These are phyloP conservation scores for Mamestra brassicae DNA, from an alignment of 2,888 invertebrate species.

Conservation along the genomic window DNA sequence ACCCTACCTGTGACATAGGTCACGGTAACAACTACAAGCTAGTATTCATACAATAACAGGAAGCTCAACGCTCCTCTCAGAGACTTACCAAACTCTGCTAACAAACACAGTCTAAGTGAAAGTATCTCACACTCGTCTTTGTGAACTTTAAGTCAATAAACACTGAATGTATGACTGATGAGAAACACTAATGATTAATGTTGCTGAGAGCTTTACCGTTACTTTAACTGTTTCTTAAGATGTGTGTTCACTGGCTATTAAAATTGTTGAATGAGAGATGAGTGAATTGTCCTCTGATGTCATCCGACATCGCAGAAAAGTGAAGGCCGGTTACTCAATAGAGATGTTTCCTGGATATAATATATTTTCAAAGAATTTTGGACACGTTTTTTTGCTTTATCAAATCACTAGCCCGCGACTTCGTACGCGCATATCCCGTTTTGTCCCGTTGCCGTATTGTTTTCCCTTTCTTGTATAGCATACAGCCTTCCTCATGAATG, in stretches of 20 bases:
- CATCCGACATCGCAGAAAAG: neutral
- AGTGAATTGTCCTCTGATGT: slow-evolving; percentile 3
- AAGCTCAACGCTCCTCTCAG: neutral
- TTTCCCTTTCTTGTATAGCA: no score
- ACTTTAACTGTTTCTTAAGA: slow-evolving; percentile 47
- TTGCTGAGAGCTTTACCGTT: slow-evolving; percentile 69
- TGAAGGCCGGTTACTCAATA: neutral
- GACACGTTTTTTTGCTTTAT: no score
- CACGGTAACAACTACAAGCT: neutral
- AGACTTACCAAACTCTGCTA: slow-evolving; percentile 21
- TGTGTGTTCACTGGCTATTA: slow-evolving; percentile 43
- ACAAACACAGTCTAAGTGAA: slow-evolving; percentile 58
- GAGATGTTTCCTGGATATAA: no score
- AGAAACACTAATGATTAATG: slow-evolving; percentile 73
- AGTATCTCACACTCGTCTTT: slow-evolving; percentile 61
- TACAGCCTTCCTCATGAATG: no score
- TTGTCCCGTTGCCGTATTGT: no score
- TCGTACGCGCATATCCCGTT: no score
- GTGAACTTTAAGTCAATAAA: slow-evolving; percentile 67
- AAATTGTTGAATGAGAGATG: slow-evolving; percentile 3
- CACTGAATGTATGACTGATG: slow-evolving; percentile 70
- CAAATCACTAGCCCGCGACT: no score
- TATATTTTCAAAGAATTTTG: no score
- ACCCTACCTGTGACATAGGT: neutral
- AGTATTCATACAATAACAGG: neutral